These are phyloP conservation scores for Dynastes tityus DNA, from an alignment of 2,888 invertebrate species.

Conservation along the genomic window DNA sequence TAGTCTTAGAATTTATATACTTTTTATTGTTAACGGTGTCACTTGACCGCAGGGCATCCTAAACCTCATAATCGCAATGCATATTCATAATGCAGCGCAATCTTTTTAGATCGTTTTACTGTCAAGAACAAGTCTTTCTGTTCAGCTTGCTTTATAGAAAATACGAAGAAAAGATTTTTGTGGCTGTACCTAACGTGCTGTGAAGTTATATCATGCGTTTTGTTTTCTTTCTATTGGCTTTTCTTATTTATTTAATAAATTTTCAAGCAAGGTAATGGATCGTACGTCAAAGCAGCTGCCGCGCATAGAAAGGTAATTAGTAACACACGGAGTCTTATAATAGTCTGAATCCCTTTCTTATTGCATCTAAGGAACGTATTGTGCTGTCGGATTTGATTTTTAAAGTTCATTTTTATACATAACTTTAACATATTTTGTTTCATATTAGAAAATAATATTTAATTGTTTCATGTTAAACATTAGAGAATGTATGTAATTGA, in stretches of 20 bases:
- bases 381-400: not conserved
- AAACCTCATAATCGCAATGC: too few relatives aligned
- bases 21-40: too few relatives aligned
- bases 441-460: too few relatives aligned
- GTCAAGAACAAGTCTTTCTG: slow-evolving; percentile 15
- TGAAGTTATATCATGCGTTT: not conserved
- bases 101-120: not conserved
- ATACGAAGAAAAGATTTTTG: not conserved
- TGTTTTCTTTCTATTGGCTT: slow-evolving; percentile 7
- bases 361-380: not conserved
- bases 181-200: not conserved
- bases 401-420: not conserved
- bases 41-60: too few relatives aligned
- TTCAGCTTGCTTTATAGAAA: not conserved
- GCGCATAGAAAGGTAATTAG: not conserved
- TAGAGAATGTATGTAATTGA: too few relatives aligned
- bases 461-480: too few relatives aligned
- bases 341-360: not conserved
- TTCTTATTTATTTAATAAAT: slow-evolving; percentile 24
- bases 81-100: not conserved
- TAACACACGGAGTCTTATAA: slow-evolving; percentile 5
- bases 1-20: too few relatives aligned
- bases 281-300: not conserved
- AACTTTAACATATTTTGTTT: too few relatives aligned
- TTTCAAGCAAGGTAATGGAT: slow-evolving; percentile 11